phyloP scores from a whole-genome alignment of 2,797 vertebrate species.

The Mallotus villosus region DNA sequence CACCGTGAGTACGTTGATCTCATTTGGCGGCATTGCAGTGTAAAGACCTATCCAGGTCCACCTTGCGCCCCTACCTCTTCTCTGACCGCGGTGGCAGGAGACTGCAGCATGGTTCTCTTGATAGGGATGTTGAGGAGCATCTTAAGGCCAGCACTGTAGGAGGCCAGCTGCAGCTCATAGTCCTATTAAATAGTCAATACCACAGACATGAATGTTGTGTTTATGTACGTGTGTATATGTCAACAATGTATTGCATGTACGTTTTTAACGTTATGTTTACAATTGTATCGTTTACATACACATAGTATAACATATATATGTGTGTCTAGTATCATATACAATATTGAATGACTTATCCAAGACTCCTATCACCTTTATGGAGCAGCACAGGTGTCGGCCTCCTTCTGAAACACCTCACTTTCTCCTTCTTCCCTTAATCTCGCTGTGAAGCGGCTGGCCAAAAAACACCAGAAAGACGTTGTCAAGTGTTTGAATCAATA shows the following conservation, averaged over 20 bases:
- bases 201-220: not conserved
- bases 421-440: conserved; percentile 92
- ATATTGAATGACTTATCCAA: no score
- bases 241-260: not conserved
- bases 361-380: conserved; percentile 84
- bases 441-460: conserved; percentile 72
- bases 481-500: not conserved
- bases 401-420: conserved; percentile 87
- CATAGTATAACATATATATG: no score
- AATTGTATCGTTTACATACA: not conserved
- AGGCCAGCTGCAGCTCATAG: conserved; percentile 92
- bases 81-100: conserved; percentile 84
- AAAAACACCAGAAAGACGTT: conserved; percentile 1
- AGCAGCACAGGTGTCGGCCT: conserved; percentile 85
- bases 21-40: not conserved
- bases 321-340: no score
- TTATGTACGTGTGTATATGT: not conserved
- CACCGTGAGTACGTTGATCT: not conserved
- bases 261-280: not conserved
- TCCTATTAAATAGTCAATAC: conserved; percentile 70
- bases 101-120: conserved; percentile 91
- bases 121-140: conserved; percentile 93
- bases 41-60: conserved; percentile 45
- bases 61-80: conserved; percentile 83
- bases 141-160: conserved; percentile 91